phyloP scores from a whole-genome alignment of 2,797 vertebrate species.

The Enteromius viviparus region DNA sequence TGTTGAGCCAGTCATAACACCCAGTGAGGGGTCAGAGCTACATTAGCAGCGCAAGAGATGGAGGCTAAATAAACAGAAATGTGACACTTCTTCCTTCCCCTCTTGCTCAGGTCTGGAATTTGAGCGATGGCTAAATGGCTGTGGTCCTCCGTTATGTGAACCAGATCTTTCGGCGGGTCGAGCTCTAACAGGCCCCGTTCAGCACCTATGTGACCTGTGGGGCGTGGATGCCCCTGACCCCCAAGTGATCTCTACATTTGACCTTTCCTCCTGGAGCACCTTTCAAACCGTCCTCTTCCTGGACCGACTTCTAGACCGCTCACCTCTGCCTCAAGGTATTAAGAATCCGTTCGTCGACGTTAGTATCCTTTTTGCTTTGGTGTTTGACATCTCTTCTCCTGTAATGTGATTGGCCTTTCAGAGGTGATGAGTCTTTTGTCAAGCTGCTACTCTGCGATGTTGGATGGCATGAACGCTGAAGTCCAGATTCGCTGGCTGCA shows the following conservation, averaged over 20 bases:
- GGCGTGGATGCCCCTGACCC: constrained; percentile 77
- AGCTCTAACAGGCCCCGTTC: constrained; percentile 85
- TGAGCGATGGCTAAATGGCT: constrained; percentile 88
- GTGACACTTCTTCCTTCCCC: constrained; percentile 8
- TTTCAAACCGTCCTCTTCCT: constrained; percentile 95
- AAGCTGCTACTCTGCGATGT: constrained; percentile 84
- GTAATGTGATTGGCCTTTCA: constrained; percentile 62
- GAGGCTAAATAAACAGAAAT: constrained; percentile 45
- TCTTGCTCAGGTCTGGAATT: constrained; percentile 87
- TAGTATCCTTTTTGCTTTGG: not conserved
- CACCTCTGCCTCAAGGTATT: constrained; percentile 84
- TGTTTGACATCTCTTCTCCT: constrained; percentile 27
- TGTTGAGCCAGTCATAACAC: constrained; percentile 45
- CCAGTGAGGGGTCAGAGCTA: constrained; percentile 43
- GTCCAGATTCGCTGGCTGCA: constrained; percentile 96
- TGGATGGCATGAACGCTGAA: constrained; percentile 92
- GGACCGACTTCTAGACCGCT: constrained; percentile 90
- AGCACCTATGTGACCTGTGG: constrained; percentile 90
- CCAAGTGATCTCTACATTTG: constrained; percentile 74
- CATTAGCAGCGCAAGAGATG: constrained; percentile 22
- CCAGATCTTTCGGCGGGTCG: constrained; percentile 91
- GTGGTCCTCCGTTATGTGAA: constrained; percentile 88
- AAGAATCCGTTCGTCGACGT: not conserved
- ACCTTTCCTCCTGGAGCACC: constrained; percentile 92
- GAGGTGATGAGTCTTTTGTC: constrained; percentile 89